Base-by-base conservation (phyloP, 2,888 invertebrate species). In the Macrostomum cliftonense region DNA sequence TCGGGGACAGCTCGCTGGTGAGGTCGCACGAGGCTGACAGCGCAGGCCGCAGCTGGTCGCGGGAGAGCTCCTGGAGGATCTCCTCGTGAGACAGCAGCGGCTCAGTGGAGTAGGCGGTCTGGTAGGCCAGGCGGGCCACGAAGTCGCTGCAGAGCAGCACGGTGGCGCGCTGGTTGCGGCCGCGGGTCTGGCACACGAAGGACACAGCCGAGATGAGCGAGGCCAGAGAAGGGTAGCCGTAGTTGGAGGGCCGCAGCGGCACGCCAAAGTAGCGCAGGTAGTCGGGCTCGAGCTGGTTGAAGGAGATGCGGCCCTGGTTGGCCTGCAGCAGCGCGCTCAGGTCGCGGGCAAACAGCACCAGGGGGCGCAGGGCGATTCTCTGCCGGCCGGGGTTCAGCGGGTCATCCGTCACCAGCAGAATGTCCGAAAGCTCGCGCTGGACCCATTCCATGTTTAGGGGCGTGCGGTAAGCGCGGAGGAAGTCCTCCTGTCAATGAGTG, bases 301-400 rank as follows among this genome's bases (percentile, higher is more conserved):
- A 53, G n/a, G 56, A 52, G 44, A 77, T 55, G 21, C 68, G 67
- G 1, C 76, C 75, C 19, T 71, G 71, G 46, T 68, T 63, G 48
- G 70, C 68, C 55, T 73, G 67, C 56, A 78, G 63, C 13, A 78
- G 64, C 11, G 70, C 63, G 52, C 75, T 72, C 19, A 76, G 63
- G 56, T 77, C 73, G 39, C 74, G 69, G 1, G 76, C 76, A 54
- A 78, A 75, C 46, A 71, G 61, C 58, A 77, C 74, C 20, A 66
- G 59, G 1, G 64, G 57, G 1, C 60, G 59, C 46, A 68, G 59
- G 45, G 61, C 62, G 43, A 68, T 13, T 2, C 39, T 49, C n/a
- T 51, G 37, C n/a, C 42, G 36, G 16, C 51, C 50, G 13, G 51
- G 28, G 40, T 39, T 19, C 5, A 28, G 28, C 28, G 28, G 28